Evolutionary conservation across 2,113 vertebrate species (phyloP).

Genomic region (Pseudorhombus dupliciocellatus): DNA sequence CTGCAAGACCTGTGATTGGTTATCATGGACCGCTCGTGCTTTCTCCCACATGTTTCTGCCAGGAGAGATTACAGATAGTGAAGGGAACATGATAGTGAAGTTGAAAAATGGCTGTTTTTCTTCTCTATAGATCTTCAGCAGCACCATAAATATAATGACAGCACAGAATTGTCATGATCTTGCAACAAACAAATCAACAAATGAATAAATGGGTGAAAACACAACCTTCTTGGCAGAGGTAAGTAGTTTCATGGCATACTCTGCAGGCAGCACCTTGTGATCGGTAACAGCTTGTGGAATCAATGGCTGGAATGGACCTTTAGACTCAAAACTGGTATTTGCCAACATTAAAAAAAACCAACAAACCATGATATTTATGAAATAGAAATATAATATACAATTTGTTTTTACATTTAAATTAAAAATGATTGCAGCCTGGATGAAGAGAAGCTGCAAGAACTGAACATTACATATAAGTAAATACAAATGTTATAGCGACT

Average conservation of each 20-base stretch:
- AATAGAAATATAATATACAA: not conserved
- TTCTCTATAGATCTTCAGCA: not conserved
- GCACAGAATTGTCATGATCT: not conserved
- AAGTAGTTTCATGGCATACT: not conserved
- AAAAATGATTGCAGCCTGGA: not conserved
- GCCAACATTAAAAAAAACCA: not conserved
- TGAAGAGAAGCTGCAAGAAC: not conserved
- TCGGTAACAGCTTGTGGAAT: not conserved
- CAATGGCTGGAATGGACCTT: not conserved
- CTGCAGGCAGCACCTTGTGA: not conserved
- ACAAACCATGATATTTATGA: not conserved
- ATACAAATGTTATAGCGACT: constrained; percentile 34
- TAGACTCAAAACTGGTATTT: no score
- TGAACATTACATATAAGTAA: not conserved
- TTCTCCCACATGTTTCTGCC: no score
- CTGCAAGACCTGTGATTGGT: not conserved
- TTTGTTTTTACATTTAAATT: no score
- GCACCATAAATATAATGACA: not conserved
- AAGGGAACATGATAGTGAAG: not conserved
- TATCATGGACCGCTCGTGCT: no score
- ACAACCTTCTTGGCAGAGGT: not conserved
- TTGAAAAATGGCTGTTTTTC: not conserved
- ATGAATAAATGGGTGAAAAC: not conserved
- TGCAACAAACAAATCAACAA: not conserved
- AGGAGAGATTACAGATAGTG: no score